Evolutionary conservation across 1,140 invertebrate genomes (phyloP).

Genomic region (Sminthurides bifidus): DNA sequence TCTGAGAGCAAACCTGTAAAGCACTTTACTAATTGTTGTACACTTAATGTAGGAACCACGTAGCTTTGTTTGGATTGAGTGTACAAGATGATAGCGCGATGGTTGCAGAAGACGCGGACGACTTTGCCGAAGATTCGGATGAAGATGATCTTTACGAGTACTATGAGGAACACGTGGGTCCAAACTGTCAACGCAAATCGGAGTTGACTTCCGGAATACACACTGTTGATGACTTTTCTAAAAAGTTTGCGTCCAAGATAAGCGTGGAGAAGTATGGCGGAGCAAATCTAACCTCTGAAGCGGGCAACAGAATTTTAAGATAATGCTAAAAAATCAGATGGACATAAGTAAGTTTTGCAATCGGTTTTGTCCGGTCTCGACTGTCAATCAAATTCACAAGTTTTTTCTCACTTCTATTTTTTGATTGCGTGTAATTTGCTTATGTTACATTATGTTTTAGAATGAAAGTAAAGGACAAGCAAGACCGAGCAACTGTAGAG

Average conservation of each 20-base stretch:
- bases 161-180: constrained; percentile 32
- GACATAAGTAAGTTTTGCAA: constrained; percentile 41
- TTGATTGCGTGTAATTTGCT: constrained; percentile 24
- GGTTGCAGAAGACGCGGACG: constrained; percentile 28
- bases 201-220: constrained; percentile 52
- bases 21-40: not conserved
- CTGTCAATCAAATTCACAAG: not conserved
- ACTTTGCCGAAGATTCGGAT: constrained; percentile 32
- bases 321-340: constrained; percentile 51
- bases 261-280: constrained; percentile 72
- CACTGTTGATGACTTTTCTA: constrained; percentile 64
- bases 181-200: constrained; percentile 35
- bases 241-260: constrained; percentile 67
- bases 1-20: not conserved
- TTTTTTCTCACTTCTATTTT: constrained; percentile 7
- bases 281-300: constrained; percentile 45
- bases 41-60: constrained; percentile 2
- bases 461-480: constrained; percentile 75
- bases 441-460: constrained; percentile 36
- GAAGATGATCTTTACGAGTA: constrained; percentile 34
- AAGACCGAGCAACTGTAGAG: constrained; percentile 88
- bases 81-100: not conserved
- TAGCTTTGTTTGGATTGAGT: constrained; percentile 5
- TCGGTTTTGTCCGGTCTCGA: not conserved
- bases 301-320: constrained; percentile 54